Percentiles rank a stretch among this genome's conserved stretches.
Conservation (phyloP, 2,797 vertebrate genomes). For the Basileuterus tristriatus region DNA sequence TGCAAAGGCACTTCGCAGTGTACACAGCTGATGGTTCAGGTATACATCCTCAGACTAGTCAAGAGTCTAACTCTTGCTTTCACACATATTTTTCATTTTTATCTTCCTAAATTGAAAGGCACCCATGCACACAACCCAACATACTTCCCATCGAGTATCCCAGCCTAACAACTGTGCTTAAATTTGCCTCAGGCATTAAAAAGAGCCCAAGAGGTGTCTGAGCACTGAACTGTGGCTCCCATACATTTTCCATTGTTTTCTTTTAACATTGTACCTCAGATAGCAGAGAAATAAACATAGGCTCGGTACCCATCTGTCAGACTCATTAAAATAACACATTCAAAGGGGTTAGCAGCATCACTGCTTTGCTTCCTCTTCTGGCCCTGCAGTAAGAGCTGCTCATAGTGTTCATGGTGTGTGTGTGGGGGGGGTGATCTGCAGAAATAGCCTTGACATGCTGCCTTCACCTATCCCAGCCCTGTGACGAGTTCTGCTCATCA, state of each 20-base stretch:
- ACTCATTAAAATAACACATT: neutral
- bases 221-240: neutral
- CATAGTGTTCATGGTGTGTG: neutral
- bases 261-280: neutral
- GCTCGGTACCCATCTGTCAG: neutral
- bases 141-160: neutral
- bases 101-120: neutral
- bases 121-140: rapidly evolving
- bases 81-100: neutral
- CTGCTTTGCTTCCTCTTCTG: neutral
- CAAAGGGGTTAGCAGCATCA: neutral
- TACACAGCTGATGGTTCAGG: neutral
- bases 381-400: neutral
- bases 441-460: neutral
- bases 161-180: neutral
- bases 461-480: neutral
- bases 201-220: neutral
- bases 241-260: neutral
- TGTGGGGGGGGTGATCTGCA: neutral
- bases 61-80: neutral
- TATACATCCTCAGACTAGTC: neutral
- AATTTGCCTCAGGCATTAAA: neutral
- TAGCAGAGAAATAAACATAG: neutral
- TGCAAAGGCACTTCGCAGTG: conserved; percentile 13
- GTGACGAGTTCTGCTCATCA: neutral